These are phyloP conservation scores for Trichomycterus rosablanca DNA, from an alignment of 2,113 vertebrate genomes.

Conservation along the genomic window DNA sequence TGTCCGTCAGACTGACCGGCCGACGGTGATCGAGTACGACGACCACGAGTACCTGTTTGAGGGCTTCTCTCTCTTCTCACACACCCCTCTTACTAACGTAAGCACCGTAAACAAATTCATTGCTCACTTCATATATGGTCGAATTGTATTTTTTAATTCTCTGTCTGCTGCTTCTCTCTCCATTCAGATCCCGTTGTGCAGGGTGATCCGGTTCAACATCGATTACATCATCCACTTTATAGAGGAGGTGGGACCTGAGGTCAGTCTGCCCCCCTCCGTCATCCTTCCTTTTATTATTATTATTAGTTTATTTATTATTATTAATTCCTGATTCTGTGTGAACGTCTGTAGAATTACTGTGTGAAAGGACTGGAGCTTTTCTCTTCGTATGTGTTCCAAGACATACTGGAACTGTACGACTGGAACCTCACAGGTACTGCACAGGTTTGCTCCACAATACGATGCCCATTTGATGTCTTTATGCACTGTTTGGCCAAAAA, in stretches of 20 bases:
- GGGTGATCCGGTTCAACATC: constrained; percentile 99
- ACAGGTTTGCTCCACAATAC: background rate
- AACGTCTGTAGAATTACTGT: constrained; percentile 84
- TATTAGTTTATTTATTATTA: background rate
- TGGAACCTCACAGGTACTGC: constrained; percentile 90
- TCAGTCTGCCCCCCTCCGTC: constrained; percentile 67
- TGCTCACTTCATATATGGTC: background rate
- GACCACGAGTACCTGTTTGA: constrained; percentile 99
- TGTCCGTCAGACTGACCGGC: constrained; percentile 83
- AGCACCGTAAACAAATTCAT: constrained; percentile 50
- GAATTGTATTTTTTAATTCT: background rate
- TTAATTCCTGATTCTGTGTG: background rate
- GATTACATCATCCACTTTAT: constrained; percentile 99
- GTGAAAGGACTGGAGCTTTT: constrained; percentile 91
- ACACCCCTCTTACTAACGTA: constrained; percentile 86
- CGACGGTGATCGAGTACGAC: constrained; percentile 96
- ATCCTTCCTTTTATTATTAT: background rate
- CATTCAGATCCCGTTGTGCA: constrained; percentile 91
- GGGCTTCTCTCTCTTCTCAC: constrained; percentile 97
- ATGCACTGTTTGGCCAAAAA: too few species aligned
- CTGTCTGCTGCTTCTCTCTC: background rate
- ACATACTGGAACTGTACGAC: constrained; percentile 94
- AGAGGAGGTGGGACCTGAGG: constrained; percentile 97
- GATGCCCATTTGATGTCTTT: background rate
- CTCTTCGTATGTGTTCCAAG: constrained; percentile 87